Evolutionary conservation across 2,797 vertebrate genomes (phyloP), one percentile per base, ranked within the genome.

Genomic region (Thalassophryne amazonica): DNA sequence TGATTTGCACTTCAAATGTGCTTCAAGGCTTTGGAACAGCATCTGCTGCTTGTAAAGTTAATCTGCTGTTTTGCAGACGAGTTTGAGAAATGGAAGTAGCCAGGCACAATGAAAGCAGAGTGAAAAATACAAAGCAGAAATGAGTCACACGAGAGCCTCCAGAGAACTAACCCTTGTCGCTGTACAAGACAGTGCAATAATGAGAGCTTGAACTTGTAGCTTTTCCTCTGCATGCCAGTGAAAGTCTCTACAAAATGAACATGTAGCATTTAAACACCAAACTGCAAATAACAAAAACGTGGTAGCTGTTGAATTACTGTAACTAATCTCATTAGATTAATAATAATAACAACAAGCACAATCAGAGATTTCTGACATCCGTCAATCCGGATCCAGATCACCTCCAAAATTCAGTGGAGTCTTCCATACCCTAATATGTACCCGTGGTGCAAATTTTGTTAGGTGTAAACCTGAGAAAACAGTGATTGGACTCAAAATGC

Each of bases 141-240:
- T 35, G 43, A 38, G 34, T 61, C 20, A 40, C 50, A 46, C 31
- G 13, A 48, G 32, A 45, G 37, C 32, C 52, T 56, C 53, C 41
- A 10, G 38, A 61, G 49, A 62, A 48, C 30, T 37, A 55, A 57
- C 34, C 18, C 42, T 51, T 57, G 67, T 73, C 53, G 12, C 73
- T 50, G 67, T 75, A 63, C 56, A 34, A 57, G 69, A 60, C 75
- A 32, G 57, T 59, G 76, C 71, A 77, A 61, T 71, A 63, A 73
- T 29, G 43, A 66, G 54, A 55, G 72, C 46, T 14, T 32, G 24
- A 12, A 17, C 20, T 39, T 2, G 36, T 62, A 39, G 29, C 45
- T 15, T 25, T 14, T 38, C 15, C 29, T 33, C 28, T 17, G 41
- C 3, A 33, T 38, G 30, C 12, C 4, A 43, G 22, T 5, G 1